A percentile compares a stretch with the other conserved stretches of the same genome.
Conservation (phyloP, 2,797 vertebrate species). For the Tiaroga cobitis region DNA sequence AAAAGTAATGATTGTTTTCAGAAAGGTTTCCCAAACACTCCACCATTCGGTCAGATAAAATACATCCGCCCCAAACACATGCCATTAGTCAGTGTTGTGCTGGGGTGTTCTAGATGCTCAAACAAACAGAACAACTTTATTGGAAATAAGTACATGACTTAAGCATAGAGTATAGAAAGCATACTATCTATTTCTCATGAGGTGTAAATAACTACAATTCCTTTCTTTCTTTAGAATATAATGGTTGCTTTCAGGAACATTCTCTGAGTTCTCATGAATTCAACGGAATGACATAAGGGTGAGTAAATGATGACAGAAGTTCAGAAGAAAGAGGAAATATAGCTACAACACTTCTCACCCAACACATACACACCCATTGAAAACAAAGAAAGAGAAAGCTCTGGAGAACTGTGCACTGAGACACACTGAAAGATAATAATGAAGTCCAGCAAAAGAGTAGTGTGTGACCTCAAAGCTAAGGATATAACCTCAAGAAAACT, state of each 20-base stretch:
- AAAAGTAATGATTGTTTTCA: neutral
- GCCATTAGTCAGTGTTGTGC: neutral
- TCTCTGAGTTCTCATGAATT: too few relatives aligned
- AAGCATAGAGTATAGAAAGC: neutral
- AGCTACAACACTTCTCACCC: neutral
- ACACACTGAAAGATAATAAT: slow-evolving; percentile 24
- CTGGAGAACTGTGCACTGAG: neutral
- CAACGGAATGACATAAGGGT: too few relatives aligned
- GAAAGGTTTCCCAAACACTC: neutral
- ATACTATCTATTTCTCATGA: neutral
- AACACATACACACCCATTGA: neutral
- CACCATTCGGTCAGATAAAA: neutral
- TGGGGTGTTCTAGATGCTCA: neutral
- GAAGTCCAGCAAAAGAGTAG: slow-evolving; percentile 6
- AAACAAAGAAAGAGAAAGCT: neutral
- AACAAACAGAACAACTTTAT: neutral
- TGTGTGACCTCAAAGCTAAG: slow-evolving; percentile 43
- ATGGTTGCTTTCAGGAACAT: neutral
- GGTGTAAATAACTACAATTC: neutral
- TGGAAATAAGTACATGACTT: neutral
- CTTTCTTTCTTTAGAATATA: neutral
- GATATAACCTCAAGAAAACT: slow-evolving; percentile 51
- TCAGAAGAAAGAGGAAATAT: neutral
- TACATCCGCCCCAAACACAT: neutral
- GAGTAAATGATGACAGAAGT: too few relatives aligned